Base-by-base conservation (phyloP, 2,797 vertebrate species). In the Pangasius sanitwongsei region DNA sequence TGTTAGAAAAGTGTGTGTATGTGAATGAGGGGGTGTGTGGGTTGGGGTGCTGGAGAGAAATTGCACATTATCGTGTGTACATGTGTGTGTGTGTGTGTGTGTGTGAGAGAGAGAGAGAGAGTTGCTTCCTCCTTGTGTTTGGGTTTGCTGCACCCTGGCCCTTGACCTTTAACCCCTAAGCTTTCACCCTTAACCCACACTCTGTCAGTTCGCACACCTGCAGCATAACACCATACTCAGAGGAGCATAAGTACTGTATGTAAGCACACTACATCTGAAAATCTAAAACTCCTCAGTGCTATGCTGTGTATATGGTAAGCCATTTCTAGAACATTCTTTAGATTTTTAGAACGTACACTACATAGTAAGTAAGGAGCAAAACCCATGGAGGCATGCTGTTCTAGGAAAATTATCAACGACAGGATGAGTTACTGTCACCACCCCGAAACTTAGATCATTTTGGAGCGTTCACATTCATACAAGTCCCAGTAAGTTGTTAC, bases 81-180 rank as follows among this genome's bases (percentile, higher is more conserved):
- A 28, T 65, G n/a, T 77, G 57, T 75, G 41, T 53, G n/a, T 28
- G 37, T 41, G 57, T 65, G 13, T 18, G 34, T 23, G 18, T n/a
- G n/a, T n/a, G n/a, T n/a, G n/a, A n/a, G n/a, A n/a, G 65, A 72
- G 31, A n/a, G 41, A 82, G 34, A 50, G 53, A 65, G 18, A 59
- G 59, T 44, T 37, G n/a, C 50, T 87, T 85, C 83, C 81, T 83
- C 18, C 44, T 70, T 69, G 48, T 85, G 86, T 88, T 80, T 90
- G 81, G 57, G 31, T 85, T 80, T 48, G 69, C 23, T 74, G 77
- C 48, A 25, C 78, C 61, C 65, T 87, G 75, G 4, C 34, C n/a
- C 77, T 88, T 87, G 83, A 87, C 83, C 83, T 50, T 53, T 85
- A 80, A 91, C 85, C 85, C 69, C 34, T 87, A 67, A 88, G 55